Conservation (phyloP, 2,113 vertebrate genomes). For the Eonycteris spelaea region DNA sequence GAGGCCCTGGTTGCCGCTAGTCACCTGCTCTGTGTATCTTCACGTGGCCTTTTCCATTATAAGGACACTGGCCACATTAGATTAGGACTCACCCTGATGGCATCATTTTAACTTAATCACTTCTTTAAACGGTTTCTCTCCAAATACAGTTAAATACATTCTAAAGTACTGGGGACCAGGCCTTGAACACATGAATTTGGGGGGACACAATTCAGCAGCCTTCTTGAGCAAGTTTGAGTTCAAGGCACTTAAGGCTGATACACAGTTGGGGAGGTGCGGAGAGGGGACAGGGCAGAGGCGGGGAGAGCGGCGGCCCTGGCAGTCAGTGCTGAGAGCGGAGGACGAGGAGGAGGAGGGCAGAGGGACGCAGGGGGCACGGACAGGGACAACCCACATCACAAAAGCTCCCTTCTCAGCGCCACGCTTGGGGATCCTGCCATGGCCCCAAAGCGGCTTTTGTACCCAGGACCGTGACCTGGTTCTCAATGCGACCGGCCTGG, state of each 20-base stretch:
- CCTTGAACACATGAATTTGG: no score
- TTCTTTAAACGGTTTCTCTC: not conserved
- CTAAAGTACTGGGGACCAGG: no score
- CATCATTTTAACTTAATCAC: not conserved
- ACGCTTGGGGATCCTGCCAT: not conserved
- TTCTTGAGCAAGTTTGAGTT: not conserved
- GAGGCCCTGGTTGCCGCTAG: not conserved
- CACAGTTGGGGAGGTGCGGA: not conserved
- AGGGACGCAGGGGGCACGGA: not conserved
- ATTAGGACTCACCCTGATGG: not conserved
- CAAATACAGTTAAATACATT: no score
- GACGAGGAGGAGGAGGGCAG: not conserved
- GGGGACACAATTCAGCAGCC: not conserved
- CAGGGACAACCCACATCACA: accelerated
- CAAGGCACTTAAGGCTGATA: not conserved
- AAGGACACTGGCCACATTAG: not conserved
- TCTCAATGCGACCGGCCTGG: slow-evolving; percentile 59
- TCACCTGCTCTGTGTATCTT: no score
- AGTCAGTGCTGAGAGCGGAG: not conserved
- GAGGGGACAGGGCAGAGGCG: not conserved
- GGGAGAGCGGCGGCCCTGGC: not conserved
- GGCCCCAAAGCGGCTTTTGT: slow-evolving; percentile 48
- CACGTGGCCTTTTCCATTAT: not conserved
- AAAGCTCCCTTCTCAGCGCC: not conserved
- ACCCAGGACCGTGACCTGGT: slow-evolving; percentile 40